A percentile compares a stretch with the other conserved stretches of the same genome.
phyloP scores from a whole-genome alignment of 2,113 vertebrate species.

The Rhipidura dahli region DNA sequence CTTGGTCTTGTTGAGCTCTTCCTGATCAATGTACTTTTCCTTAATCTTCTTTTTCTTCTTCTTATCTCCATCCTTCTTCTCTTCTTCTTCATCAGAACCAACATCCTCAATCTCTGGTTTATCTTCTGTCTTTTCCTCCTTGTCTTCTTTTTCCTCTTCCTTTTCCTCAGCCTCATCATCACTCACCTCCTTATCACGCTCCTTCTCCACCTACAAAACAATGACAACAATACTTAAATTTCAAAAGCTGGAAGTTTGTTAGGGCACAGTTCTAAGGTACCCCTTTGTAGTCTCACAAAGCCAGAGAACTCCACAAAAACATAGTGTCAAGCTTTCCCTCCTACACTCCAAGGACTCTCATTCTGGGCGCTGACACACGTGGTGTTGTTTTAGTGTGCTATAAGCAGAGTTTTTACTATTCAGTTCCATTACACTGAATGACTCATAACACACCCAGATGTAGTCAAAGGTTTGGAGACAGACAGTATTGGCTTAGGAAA shows the following conservation, averaged over 20 bases:
- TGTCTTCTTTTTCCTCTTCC: constrained; percentile 76
- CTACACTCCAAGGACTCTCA: neutral
- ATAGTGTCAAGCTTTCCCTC: rapidly evolving
- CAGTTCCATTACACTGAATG: rapidly evolving
- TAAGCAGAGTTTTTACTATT: rapidly evolving
- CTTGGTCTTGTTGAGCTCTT: constrained; percentile 74
- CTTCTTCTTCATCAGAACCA: constrained; percentile 83
- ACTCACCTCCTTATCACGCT: constrained; percentile 84
- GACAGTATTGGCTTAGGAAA: rapidly evolving
- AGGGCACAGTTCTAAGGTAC: rapidly evolving
- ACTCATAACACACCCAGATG: rapidly evolving
- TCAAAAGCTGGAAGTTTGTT: rapidly evolving
- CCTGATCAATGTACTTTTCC: constrained; percentile 81
- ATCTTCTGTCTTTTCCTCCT: constrained; percentile 74
- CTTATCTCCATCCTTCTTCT: constrained; percentile 81
- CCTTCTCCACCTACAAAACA: constrained; percentile 78
- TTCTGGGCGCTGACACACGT: rapidly evolving
- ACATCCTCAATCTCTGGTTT: constrained; percentile 86
- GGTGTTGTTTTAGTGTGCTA: rapidly evolving
- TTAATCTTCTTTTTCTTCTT: constrained; percentile 82
- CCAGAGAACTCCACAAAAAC: rapidly evolving
- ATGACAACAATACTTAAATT: rapidly evolving
- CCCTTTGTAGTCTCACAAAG: neutral
- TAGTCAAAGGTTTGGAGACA: rapidly evolving
- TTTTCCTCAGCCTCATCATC: constrained; percentile 86